Evolutionary conservation across 2,113 vertebrate genomes (phyloP), one percentile per base, ranked within the genome.

Genomic region (Alethe diademata): DNA sequence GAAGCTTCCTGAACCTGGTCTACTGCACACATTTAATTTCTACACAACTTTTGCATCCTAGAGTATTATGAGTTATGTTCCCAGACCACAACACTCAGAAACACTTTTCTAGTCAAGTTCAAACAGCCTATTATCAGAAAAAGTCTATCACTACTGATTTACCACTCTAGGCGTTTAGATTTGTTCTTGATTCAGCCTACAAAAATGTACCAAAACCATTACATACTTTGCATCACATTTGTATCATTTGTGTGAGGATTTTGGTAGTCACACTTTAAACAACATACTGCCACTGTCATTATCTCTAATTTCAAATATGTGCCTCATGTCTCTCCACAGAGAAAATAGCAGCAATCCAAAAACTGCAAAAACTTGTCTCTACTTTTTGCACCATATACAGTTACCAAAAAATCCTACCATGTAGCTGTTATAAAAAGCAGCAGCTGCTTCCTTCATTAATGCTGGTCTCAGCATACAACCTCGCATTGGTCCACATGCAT

Each of bases 401-500:
- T 35, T 53, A 43, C 12, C 57, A 54, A 17, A 65, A 86, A 88
- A 82, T 8, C 42, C 54, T 64, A 40, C 17, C 24, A 9, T 2
- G 3, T 4, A 70, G 33, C 5, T 20, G 16, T 25, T 25, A 25
- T 36, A 43, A 66, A 61, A 47, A 78, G 43, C 64, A 42, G 45
- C 6, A 73, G 5, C 35, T 12, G 6, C 36, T 81, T 56, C 31
- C 40, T 64, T 75, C 73, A 33, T 54, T 25, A 74, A 78, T 8
- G 7, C 26, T 82, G n/a, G 17, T 66, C 26, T 67, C 47, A 54
- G 47, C 24, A 43, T 11, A 56, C 33, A 72, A 38, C 3, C 11
- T 36, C 5, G 4, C 29, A 16, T 0, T 31, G 24, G 15, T 56
- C 28, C 2, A 4, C 36, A 51, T 0, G 0, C 23, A 40, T 5